Conservation (phyloP, 2,888 invertebrate genomes). For the Microdon myrmicae region DNA sequence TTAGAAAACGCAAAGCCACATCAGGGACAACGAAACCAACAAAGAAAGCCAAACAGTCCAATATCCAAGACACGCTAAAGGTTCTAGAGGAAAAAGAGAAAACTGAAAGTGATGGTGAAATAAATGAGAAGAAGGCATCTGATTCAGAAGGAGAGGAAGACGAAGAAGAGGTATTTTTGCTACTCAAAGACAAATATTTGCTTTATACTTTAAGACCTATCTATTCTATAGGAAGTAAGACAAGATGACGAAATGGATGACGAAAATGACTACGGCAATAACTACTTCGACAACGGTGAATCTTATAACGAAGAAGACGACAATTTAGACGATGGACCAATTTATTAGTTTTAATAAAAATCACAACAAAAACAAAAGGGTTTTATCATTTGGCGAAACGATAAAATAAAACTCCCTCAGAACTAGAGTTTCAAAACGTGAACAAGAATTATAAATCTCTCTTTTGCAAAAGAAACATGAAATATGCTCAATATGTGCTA, state of each 20-base stretch:
- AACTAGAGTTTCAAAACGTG: slow-evolving; percentile 9
- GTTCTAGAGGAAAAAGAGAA: slow-evolving; percentile 76
- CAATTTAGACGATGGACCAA: slow-evolving; percentile 84
- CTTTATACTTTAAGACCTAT: not conserved
- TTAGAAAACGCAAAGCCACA: slow-evolving; percentile 55
- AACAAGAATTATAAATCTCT: no score
- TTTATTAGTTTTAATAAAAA: slow-evolving; percentile 67
- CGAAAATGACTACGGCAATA: slow-evolving; percentile 87
- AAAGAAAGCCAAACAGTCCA: slow-evolving; percentile 56
- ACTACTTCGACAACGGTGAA: slow-evolving; percentile 90
- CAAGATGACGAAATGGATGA: slow-evolving; percentile 86
- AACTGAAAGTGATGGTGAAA: slow-evolving; percentile 68
- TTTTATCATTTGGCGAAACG: not conserved
- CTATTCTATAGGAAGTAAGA: slow-evolving; percentile 52
- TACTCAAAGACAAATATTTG: not conserved
- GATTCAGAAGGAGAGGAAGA: slow-evolving; percentile 68
- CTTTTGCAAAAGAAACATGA: no score
- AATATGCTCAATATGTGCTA: no score
- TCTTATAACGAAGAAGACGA: slow-evolving; percentile 88
- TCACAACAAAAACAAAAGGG: not conserved
- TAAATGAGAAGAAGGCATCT: slow-evolving; percentile 73
- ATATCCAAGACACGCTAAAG: slow-evolving; percentile 69
- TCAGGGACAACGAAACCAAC: slow-evolving; percentile 32
- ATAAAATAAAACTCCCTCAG: slow-evolving; percentile 2
- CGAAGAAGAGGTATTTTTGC: slow-evolving; percentile 55